phyloP scores from a whole-genome alignment of 2,888 invertebrate genomes.

The Microplitis manilae region DNA sequence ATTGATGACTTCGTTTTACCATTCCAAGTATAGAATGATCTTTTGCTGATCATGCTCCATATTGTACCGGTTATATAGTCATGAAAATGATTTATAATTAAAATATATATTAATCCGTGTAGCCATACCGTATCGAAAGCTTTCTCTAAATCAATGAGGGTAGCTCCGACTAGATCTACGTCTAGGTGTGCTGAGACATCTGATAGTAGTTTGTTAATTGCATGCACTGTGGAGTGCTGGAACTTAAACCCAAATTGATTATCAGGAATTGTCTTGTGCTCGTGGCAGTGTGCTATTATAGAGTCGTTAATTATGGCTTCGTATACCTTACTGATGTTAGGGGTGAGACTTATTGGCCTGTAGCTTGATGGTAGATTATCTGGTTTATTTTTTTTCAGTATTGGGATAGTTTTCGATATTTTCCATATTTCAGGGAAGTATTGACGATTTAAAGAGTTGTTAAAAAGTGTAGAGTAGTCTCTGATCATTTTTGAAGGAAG shows the following conservation, averaged over 20 bases:
- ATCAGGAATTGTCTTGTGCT: conserved; percentile 32
- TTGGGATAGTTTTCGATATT: conserved; percentile 34
- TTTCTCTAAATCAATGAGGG: conserved; percentile 41
- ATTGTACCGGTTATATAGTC: conserved; percentile 33
- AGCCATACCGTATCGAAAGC: conserved; percentile 41
- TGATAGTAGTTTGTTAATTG: conserved; percentile 39
- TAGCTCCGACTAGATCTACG: conserved; percentile 27
- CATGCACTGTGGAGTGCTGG: conserved; percentile 39
- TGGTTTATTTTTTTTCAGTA: conserved; percentile 32
- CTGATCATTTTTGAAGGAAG: conserved; percentile 22
- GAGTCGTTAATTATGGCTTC: conserved; percentile 29
- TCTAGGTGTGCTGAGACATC: background rate
- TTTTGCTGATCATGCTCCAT: conserved; percentile 39
- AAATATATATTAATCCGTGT: conserved; percentile 16
- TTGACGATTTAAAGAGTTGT: conserved; percentile 34
- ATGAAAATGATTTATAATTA: conserved; percentile 35
- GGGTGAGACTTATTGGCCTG: conserved; percentile 44
- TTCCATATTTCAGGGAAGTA: conserved; percentile 44
- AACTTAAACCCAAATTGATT: conserved; percentile 42
- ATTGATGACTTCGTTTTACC: background rate
- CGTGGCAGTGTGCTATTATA: background rate
- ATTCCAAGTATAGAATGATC: conserved; percentile 32
- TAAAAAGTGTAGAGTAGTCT: conserved; percentile 32
- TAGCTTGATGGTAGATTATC: conserved; percentile 38
- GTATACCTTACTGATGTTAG: conserved; percentile 37